phyloP scores from a whole-genome alignment of 2,797 vertebrate genomes.

The Clarias laeviceps region DNA sequence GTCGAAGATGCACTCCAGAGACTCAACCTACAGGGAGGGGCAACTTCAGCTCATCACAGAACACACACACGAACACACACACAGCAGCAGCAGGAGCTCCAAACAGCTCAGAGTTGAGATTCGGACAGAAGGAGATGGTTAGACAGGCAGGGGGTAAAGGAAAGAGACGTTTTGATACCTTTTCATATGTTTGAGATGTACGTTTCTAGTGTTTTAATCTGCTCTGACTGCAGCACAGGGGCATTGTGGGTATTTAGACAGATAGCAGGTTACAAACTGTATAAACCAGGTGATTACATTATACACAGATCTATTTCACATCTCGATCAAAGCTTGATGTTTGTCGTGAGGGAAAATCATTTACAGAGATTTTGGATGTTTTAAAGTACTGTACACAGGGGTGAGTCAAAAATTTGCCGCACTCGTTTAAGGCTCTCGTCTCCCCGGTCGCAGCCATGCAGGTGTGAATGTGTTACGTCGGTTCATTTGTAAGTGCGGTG shows the following conservation, averaged over 20 bases:
- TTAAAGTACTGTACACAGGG: no score
- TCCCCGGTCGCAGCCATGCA: no score
- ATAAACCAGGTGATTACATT: not conserved
- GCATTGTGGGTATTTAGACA: not conserved
- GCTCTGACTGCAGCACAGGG: not conserved
- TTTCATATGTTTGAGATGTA: not conserved
- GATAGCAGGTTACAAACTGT: not conserved
- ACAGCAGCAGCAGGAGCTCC: slow-evolving; percentile 2
- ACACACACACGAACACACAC: slow-evolving; percentile 21
- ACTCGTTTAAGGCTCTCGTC: no score
- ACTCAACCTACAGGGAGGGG: slow-evolving; percentile 70
- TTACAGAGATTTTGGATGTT: not conserved
- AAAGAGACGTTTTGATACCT: not conserved
- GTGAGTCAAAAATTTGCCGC: no score
- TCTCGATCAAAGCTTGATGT: not conserved
- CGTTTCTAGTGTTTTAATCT: not conserved
- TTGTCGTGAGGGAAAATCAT: not conserved
- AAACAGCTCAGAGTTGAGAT: slow-evolving; percentile 8
- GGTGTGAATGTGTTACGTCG: no score
- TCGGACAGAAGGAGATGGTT: slow-evolving; percentile 4
- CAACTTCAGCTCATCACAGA: slow-evolving; percentile 49
- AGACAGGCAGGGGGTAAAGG: not conserved
- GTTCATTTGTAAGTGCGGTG: no score
- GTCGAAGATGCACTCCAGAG: slow-evolving; percentile 79
- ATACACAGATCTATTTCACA: not conserved